Percentiles rank a stretch among this genome's conserved stretches.
These are phyloP conservation scores for Cremastinae sp. DNA, from an alignment of 2,888 invertebrate genomes.

Conservation along the genomic window DNA sequence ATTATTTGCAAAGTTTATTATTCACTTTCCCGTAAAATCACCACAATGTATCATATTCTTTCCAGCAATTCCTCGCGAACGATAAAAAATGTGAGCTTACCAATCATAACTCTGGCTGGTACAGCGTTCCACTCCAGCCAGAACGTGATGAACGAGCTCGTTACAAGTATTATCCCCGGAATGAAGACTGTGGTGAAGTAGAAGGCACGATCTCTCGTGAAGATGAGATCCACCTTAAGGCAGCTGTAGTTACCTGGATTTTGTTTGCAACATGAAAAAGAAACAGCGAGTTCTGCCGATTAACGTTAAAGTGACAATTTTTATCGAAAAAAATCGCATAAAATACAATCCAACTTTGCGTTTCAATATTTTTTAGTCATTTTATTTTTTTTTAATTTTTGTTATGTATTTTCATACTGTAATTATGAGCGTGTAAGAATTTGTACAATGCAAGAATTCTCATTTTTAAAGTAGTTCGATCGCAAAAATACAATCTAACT, in stretches of 20 bases:
- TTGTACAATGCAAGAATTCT: background rate
- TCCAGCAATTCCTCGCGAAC: slow-evolving; percentile 9
- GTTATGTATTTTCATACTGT: too few species aligned
- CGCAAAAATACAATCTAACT: too few species aligned
- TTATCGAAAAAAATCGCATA: too few species aligned
- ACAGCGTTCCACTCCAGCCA: slow-evolving; percentile 99
- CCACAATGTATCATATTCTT: background rate
- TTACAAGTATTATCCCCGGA: slow-evolving; percentile 97
- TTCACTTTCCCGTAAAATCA: too few species aligned
- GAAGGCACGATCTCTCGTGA: slow-evolving; percentile 97
- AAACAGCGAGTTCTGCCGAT: too few species aligned
- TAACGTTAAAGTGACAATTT: background rate
- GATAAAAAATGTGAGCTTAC: slow-evolving; percentile 82
- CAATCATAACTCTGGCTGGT: slow-evolving; percentile 97
- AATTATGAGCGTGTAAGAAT: too few species aligned
- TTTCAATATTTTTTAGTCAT: too few species aligned
- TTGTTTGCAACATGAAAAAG: slow-evolving; percentile 21
- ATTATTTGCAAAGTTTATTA: background rate
- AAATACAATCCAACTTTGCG: too few species aligned
- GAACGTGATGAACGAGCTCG: slow-evolving; percentile 98
- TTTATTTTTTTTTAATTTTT: slow-evolving; percentile 17
- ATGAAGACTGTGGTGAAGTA: slow-evolving; percentile 98
- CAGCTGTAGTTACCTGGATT: slow-evolving; percentile 95
- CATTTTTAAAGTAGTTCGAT: too few species aligned
- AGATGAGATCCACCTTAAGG: slow-evolving; percentile 95